Evolutionary conservation across 1,140 invertebrate species (phyloP).

Genomic region (Tyrophagus putrescentiae): DNA sequence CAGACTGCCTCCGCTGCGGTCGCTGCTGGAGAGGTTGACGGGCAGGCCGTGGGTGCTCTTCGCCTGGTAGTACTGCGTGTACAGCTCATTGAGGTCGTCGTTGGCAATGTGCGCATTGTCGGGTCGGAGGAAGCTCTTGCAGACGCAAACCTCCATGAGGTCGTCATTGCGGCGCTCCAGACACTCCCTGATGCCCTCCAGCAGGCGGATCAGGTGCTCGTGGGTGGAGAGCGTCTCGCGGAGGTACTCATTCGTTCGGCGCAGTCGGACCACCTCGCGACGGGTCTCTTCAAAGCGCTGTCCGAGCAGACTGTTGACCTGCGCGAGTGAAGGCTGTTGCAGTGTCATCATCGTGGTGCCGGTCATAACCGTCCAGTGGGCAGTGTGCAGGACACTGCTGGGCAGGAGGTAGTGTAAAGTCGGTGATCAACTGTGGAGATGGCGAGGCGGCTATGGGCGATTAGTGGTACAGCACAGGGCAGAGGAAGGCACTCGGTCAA

Average conservation of each 20-base stretch:
- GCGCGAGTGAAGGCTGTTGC: not conserved
- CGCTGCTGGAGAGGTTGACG: constrained; percentile 2
- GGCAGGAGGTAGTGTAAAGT: no score
- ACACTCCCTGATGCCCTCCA: constrained; percentile 12
- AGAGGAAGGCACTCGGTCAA: no score
- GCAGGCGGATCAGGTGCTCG: constrained; percentile 5
- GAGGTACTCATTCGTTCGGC: constrained; percentile 12
- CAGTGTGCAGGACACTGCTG: no score
- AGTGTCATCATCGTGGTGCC: constrained; percentile 15
- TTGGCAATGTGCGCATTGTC: not conserved
- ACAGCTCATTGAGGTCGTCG: not conserved
- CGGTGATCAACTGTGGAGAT: no score
- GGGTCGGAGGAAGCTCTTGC: constrained; percentile 5
- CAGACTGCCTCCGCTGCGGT: no score
- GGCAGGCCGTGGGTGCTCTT: constrained; percentile 5
- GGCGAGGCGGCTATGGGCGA: no score
- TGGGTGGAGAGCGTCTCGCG: constrained; percentile 13
- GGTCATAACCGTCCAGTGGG: constrained; percentile 10
- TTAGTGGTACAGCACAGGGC: no score
- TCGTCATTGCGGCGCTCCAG: constrained; percentile 15
- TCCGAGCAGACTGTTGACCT: not conserved
- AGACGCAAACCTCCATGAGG: constrained; percentile 6
- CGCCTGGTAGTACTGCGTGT: constrained; percentile 12
- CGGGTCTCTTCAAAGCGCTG: constrained; percentile 10
- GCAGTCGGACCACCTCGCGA: not conserved